Conservation (phyloP, 2,888 invertebrate genomes). For the Tachina fera region DNA sequence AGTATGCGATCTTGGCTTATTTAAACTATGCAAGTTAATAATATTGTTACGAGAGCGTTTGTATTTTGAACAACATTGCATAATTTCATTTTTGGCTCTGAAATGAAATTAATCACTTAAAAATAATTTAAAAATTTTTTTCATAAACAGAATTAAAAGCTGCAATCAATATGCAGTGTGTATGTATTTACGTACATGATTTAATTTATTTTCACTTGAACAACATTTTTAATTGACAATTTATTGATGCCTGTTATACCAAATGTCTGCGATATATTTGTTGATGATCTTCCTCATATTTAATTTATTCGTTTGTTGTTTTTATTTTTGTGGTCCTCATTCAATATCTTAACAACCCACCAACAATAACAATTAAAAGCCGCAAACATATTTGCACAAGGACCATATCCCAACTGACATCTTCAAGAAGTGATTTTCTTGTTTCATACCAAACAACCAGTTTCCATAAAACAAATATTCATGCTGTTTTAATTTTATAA, state of each 20-base stretch:
- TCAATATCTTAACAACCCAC: conserved; percentile 43
- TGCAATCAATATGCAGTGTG: conserved; percentile 6
- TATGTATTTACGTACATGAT: neutral
- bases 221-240: conserved; percentile 36
- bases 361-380: conserved; percentile 67
- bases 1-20: too few species aligned
- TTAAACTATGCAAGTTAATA: too few species aligned
- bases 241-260: conserved; percentile 22
- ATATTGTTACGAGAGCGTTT: too few species aligned
- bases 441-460: too few species aligned
- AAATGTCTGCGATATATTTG: conserved; percentile 19
- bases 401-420: neutral
- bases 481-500: too few species aligned
- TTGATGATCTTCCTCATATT: conserved; percentile 25
- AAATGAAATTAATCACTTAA: too few species aligned
- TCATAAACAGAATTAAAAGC: neutral
- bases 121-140: too few species aligned
- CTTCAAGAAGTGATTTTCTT: too few species aligned
- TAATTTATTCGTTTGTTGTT: conserved; percentile 24
- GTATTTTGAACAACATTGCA: too few species aligned
- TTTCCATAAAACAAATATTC: too few species aligned
- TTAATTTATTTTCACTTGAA: conserved; percentile 50
- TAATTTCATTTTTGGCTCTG: too few species aligned
- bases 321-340: conserved; percentile 22
- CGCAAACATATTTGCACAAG: conserved; percentile 58